A percentile compares a stretch with the other conserved stretches of the same genome.
Conservation (phyloP, 2,888 invertebrate species). For the Mesoligia furuncula region DNA sequence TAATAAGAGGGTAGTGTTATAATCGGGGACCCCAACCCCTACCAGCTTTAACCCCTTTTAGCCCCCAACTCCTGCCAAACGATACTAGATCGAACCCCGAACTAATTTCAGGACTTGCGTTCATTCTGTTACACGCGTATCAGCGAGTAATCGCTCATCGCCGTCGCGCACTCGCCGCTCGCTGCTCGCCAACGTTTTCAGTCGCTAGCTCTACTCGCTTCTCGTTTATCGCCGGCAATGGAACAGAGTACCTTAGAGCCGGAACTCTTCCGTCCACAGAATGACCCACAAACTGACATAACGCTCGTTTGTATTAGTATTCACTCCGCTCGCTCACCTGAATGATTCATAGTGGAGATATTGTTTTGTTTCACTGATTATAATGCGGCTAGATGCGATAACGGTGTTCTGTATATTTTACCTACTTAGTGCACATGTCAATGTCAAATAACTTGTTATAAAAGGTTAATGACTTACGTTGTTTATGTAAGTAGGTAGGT, state of each 20-base stretch:
- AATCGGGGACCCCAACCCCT: too few relatives aligned
- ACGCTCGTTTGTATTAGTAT: conserved; percentile 57
- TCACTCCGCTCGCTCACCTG: conserved; percentile 54
- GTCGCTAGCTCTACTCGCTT: neutral
- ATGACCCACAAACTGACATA: conserved; percentile 66
- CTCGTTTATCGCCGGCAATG: neutral
- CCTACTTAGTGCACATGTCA: neutral
- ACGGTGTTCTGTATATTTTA: neutral
- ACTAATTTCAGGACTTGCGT: too few relatives aligned
- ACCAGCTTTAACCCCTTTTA: too few relatives aligned
- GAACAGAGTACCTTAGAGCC: conserved; percentile 14
- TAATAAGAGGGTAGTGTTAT: too few relatives aligned
- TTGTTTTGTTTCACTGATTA: conserved; percentile 35
- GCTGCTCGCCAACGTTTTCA: neutral
- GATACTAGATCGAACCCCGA: too few relatives aligned
- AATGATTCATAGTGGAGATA: conserved; percentile 60
- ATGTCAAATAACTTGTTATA: neutral
- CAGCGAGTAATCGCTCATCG: neutral
- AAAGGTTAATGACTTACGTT: neutral
- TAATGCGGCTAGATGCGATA: conserved; percentile 45
- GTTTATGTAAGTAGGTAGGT: too few relatives aligned
- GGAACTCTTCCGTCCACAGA: conserved; percentile 36
- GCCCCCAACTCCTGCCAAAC: too few relatives aligned
- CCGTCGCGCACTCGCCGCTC: neutral
- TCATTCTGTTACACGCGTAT: too few relatives aligned